Base-by-base conservation (phyloP, 1,140 invertebrate species). In the Phthorimaea operculella region DNA sequence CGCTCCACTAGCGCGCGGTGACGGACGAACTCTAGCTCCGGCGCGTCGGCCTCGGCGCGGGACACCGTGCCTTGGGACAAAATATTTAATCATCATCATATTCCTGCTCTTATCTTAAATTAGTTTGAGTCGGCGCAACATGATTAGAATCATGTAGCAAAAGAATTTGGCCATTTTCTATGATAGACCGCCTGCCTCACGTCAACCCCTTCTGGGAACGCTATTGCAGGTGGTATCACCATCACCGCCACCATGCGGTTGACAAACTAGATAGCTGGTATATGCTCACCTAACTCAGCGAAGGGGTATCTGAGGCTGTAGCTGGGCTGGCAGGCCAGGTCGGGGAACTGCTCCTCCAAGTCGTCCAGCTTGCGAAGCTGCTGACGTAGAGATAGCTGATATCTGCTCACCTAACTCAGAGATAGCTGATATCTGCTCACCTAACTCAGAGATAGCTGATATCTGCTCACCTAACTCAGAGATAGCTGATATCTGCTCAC, bases 341-440 rank as follows among this genome's bases (percentile, higher is more conserved):
- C 89, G 0, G 92, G 91, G 64, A 93, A 90, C 70, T 93, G 91
- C 74, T 93, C 93, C 66, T 93, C 93, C 12, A 94, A 76, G 67
- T 93, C 92, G 66, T 94, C 93, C 7, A 94, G 79, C 68, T 93
- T 93, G 49, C 93, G 88, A 39, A 94, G 72, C 63, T 94, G 93
- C 64, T 92, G 90, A 1, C 92, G 85, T 12, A 94, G 85, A 59
- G n/a, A n/a, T n/a, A n/a, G n/a, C n/a, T n/a, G n/a, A n/a, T n/a
- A n/a, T n/a, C n/a, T n/a, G n/a, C n/a, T n/a, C n/a, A n/a, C 90
- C 89, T 82, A 90, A 80, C 72, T 92, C 91, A 61, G 89, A 87
- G 60, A 93, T n/a, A n/a, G n/a, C n/a, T n/a, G n/a, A n/a, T n/a
- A n/a, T n/a, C n/a, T n/a, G n/a, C n/a, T n/a, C n/a, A n/a, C 90